phyloP scores from a whole-genome alignment of 2,797 vertebrate species.

The Bufotes viridis region DNA sequence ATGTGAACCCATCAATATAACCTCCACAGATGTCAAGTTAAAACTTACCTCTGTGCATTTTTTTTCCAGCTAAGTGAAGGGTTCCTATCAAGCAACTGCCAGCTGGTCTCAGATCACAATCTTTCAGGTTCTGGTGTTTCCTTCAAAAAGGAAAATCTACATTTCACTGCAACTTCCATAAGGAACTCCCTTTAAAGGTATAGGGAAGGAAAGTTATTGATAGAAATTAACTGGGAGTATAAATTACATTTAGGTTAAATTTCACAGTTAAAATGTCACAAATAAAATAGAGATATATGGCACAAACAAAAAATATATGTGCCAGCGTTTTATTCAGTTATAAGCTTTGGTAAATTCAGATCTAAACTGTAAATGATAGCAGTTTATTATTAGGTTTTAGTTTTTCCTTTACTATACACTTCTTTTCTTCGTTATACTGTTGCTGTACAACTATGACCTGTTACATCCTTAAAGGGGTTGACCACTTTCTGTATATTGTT shows the following conservation, averaged over 20 bases:
- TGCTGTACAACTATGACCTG: too few species aligned
- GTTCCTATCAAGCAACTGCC: constrained; percentile 53
- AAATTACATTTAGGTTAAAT: not conserved
- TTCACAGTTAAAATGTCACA: not conserved
- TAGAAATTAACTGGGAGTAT: not conserved
- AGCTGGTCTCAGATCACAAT: constrained; percentile 60
- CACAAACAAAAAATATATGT: too few species aligned
- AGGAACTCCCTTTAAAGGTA: not conserved
- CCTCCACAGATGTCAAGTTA: constrained; percentile 59
- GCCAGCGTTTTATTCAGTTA: not conserved
- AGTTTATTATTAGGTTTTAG: not conserved
- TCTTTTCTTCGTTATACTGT: too few species aligned
- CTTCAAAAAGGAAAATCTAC: constrained; percentile 42
- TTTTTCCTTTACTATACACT: too few species aligned
- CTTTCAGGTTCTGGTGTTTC: constrained; percentile 48
- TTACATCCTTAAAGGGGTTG: too few species aligned
- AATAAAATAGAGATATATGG: too few species aligned
- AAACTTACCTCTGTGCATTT: constrained; percentile 51
- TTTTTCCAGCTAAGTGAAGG: constrained; percentile 61
- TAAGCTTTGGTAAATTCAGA: not conserved
- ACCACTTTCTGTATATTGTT: too few species aligned
- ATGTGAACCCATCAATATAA: constrained; percentile 60
- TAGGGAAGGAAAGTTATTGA: not conserved
- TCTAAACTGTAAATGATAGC: not conserved
- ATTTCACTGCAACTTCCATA: not conserved